Conservation (phyloP, 2,888 invertebrate species). For the Eilema depressum region DNA sequence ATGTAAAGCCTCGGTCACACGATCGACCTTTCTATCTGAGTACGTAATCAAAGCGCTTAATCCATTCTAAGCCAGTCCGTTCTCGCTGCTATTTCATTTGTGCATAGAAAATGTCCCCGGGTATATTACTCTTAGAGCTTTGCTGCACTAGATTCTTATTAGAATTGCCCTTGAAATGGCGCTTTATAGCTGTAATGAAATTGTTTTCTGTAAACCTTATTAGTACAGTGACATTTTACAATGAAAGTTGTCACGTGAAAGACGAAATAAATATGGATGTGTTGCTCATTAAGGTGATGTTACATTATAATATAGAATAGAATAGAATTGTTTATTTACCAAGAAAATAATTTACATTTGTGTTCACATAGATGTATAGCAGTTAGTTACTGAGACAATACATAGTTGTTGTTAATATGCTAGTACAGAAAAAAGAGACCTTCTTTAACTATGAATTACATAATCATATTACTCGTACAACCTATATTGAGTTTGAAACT, state of each 20-base stretch:
- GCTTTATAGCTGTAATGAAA: not conserved
- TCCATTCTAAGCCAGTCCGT: conserved; percentile 15
- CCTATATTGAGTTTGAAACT: no score
- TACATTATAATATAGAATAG: not conserved
- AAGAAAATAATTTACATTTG: no score
- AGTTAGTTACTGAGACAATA: no score
- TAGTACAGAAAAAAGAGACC: no score
- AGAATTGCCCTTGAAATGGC: not conserved
- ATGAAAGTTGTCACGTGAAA: not conserved
- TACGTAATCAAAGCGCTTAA: conserved; percentile 17
- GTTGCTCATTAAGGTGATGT: not conserved
- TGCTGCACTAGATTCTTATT: conserved; percentile 11
- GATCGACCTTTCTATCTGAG: not conserved
- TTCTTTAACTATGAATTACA: no score
- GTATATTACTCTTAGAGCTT: conserved; percentile 12
- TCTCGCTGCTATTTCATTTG: conserved; percentile 16
- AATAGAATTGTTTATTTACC: no score
- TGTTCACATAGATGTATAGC: no score
- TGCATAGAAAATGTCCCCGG: conserved; percentile 15
- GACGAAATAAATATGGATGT: not conserved
- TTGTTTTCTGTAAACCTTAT: not conserved
- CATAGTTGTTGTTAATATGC: no score
- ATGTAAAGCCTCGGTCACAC: conserved; percentile 10
- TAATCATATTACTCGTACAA: no score
- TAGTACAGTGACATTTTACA: not conserved